Evolutionary conservation across 2,113 vertebrate species (phyloP).

Genomic region (Dromas ardeola): DNA sequence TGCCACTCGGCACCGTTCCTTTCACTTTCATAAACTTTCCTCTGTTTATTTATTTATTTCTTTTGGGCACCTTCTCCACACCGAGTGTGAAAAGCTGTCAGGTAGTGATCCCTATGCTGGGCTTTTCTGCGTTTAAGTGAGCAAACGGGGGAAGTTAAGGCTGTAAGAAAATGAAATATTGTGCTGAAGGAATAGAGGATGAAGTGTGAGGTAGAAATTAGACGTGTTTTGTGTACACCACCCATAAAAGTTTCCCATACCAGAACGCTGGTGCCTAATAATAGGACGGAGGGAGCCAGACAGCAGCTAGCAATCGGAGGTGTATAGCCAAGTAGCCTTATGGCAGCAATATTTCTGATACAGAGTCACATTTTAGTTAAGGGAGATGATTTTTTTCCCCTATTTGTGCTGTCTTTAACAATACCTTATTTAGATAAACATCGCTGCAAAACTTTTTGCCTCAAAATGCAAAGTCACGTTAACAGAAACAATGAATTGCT

Average conservation of each 20-base stretch:
- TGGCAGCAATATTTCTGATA: slow-evolving; percentile 10
- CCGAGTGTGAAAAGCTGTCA: slow-evolving; percentile 45
- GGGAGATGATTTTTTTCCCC: neutral
- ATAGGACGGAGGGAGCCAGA: slow-evolving; percentile 22
- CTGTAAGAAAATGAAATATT: neutral
- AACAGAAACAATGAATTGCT: neutral
- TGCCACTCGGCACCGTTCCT: slow-evolving; percentile 13
- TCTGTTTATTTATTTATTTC: slow-evolving; percentile 35
- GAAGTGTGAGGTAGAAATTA: slow-evolving; percentile 35
- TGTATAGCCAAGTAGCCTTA: slow-evolving; percentile 31
- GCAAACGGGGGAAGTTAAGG: slow-evolving; percentile 22
- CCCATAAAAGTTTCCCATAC: slow-evolving; percentile 48
- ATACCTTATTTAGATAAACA: neutral
- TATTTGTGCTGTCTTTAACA: neutral
- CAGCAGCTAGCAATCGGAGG: slow-evolving; percentile 26
- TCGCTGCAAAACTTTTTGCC: neutral
- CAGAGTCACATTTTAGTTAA: slow-evolving; percentile 2
- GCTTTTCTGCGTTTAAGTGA: slow-evolving; percentile 48
- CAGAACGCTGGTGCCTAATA: slow-evolving; percentile 16
- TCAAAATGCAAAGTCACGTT: neutral
- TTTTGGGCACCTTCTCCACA: slow-evolving; percentile 18
- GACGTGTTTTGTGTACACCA: slow-evolving; percentile 25
- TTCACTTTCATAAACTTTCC: slow-evolving; percentile 74
- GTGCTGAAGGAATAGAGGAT: slow-evolving; percentile 34
- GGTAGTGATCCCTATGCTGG: neutral